Base-by-base conservation (phyloP, 2,113 vertebrate species). In the Cinclus mexicanus region DNA sequence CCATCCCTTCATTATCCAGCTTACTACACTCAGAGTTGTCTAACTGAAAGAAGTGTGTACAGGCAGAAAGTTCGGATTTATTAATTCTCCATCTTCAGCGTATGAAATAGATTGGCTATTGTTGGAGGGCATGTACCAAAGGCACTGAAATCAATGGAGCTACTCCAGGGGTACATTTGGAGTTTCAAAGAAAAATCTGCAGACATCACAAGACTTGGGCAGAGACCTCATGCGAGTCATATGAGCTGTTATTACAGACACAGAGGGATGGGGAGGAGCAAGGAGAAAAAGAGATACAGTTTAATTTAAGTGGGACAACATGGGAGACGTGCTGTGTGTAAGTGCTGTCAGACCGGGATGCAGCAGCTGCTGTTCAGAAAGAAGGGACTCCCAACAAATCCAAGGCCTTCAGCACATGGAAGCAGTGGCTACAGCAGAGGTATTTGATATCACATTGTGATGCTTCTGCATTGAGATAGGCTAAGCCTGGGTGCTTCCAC, bases 121-220 rank as follows among this genome's bases (percentile, higher is more conserved):
- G 94, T 76, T 74, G 44, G 65, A 87, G 68, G 33, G 19, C 52
- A 29, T 2, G 4, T 64, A 57, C 47, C 82, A 75, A 83, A 59
- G 29, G 44, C 85, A 31, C 53, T 82, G 80, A 60, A 92, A 78
- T 52, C 33, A n/a, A 12, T 14, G 28, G 26, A 90, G 16, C 33
- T 80, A 29, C 59, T 79, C 42, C n/a, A 77, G 47, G 16, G 37
- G 23, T 64, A 33, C 76, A 52, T 76, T 41, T 69, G 49, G 72
- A 44, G 59, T 83, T 86, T 50, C 56, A 90, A 85, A 84, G 90
- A 65, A 94, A 94, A 97, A 97, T 94, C 67, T 93, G 81, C 89
- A 96, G 94, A 95, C 98, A 98, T 99, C 98, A 99, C 97, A 98
- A 95, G 98, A 97, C 97, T 81, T 95, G 88, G 47, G 96, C 95